Evolutionary conservation across 2,113 vertebrate species (phyloP), one percentile per base, ranked within the genome.

Genomic region (Lophochroa leadbeateri): DNA sequence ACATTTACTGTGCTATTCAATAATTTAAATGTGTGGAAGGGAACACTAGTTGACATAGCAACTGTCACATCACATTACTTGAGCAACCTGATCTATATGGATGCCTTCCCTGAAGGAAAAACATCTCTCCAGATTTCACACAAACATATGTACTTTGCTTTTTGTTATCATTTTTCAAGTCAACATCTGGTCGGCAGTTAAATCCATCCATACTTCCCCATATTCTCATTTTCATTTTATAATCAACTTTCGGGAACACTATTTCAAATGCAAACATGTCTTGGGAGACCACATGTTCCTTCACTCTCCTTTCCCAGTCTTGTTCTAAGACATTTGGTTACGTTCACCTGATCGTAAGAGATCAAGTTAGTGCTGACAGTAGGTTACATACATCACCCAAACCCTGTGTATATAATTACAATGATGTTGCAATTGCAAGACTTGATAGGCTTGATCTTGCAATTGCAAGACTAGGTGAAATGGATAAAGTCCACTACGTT

Each of bases 31-130:
- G 96, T 89, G 79, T 80, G 91, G 90, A 96, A 97, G 77, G n/a
- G 86, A 96, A 96, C 31, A 28, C 41, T 46, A 87, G 96, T 96
- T 97, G 96, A 97, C 97, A 97, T 96, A 92, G 97, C 97, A 98
- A 98, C 97, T 96, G 97, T 97, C 98, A 94, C 91, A 97, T 97
- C 77, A 52, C 84, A 97, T 97, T 97, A 96, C 92, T 96, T 41
- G 44, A 97, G 90, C 96, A 87, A 92, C 84, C 94, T 94, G 85
- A 95, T 92, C 95, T 96, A 96, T 94, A 94, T 95, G 96, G 87
- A 97, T 96, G 96, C 88, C 94, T 96, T 96, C 95, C 92, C 92
- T 95, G 96, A 90, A 96, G 91, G 75, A 96, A 96, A 94, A 97
- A 91, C 92, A 78, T 78, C 94, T 94, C 93, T 88, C 92, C 94